A percentile compares a stretch with the other conserved stretches of the same genome.
Evolutionary conservation across 2,888 invertebrate species (phyloP).

Genomic region (Synanthedon andrenaeformis): DNA sequence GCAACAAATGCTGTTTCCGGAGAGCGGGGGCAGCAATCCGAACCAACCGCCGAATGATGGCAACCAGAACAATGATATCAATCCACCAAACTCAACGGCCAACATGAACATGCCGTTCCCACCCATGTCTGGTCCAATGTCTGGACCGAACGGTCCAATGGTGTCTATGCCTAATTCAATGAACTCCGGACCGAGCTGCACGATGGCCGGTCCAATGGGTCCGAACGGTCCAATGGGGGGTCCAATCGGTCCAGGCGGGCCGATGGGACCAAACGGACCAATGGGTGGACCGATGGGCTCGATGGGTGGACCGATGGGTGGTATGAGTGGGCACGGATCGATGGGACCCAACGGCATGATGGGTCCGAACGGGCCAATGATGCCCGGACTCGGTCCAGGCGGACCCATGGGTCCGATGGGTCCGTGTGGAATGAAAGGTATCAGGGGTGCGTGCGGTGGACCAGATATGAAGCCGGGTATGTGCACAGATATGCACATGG

Average conservation of each 20-base stretch:
- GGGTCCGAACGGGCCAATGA: constrained; percentile 59
- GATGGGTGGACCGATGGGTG: constrained; percentile 36
- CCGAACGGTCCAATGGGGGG: constrained; percentile 46
- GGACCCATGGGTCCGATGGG: constrained; percentile 67
- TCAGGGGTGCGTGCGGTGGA: constrained; percentile 59
- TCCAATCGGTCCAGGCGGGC: constrained; percentile 33
- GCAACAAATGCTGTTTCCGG: constrained; percentile 93
- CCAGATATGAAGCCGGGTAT: constrained; percentile 64
- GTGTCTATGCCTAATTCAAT: constrained; percentile 58
- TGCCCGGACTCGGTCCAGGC: constrained; percentile 55
- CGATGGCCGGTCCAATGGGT: constrained; percentile 58
- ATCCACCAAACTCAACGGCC: constrained; percentile 51
- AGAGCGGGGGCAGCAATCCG: constrained; percentile 65
- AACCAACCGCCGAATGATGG: constrained; percentile 38
- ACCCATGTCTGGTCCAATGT: constrained; percentile 57
- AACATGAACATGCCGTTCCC: constrained; percentile 56
- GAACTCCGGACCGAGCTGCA: constrained; percentile 59
- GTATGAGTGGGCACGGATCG: constrained; percentile 43
- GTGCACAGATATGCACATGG: constrained; percentile 68
- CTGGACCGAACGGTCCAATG: constrained; percentile 58
- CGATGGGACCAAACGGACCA: constrained; percentile 41
- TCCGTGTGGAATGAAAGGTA: constrained; percentile 63
- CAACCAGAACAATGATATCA: constrained; percentile 42
- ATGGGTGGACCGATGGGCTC: constrained; percentile 21
- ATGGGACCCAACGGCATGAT: constrained; percentile 58